Evolutionary conservation across 1,140 invertebrate species (phyloP), one percentile per base, ranked within the genome.

Genomic region (Saccostrea echinata): DNA sequence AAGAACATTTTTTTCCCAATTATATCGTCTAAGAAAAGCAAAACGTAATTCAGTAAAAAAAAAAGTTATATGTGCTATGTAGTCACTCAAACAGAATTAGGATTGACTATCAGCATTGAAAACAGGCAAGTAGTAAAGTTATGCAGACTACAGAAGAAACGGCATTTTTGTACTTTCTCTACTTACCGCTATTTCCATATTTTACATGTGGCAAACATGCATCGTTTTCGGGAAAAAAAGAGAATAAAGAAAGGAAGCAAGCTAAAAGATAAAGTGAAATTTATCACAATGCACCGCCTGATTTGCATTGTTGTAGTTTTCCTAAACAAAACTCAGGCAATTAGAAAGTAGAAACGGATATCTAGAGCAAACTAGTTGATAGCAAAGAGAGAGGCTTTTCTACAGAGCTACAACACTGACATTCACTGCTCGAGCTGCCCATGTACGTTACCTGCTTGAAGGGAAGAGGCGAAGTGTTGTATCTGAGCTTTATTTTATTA

Each of bases 371-470:
- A 61, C 55, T n/a, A 21, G 55, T 57, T 57, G 18, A n/a, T n/a
- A 16, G n/a, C 2, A n/a, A 57, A 57, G 55, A 61, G 1, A 61
- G 18, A 61, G 55, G 18, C 55, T 61, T 18, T 61, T 6, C 55
- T 21, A 18, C 1, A 24, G 27, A 76, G 0, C 16, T 76, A 76
- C 68, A 35, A 76, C 27, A 76, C 24, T 16, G 68, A 76, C 68
- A 61, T 61, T 61, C 30, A 6, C 24, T 30, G 68, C 24, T 16
- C 24, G 24, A 30, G 27, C 57, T 64, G 16, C 16, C 24, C 57
- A 43, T 24, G 24, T 21, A 64, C 27, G 68, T 85, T 89, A 92
- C 91, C 92, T 92, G 92, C 88, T 92, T 92, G 88, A 92, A 92
- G 30, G 91, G 90, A 64, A 88, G 51, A n/a, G 89, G 61, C 33